A percentile compares a stretch with the other conserved stretches of the same genome.
phyloP scores from a whole-genome alignment of 2,888 invertebrate species.

The Diabrotica balteata region DNA sequence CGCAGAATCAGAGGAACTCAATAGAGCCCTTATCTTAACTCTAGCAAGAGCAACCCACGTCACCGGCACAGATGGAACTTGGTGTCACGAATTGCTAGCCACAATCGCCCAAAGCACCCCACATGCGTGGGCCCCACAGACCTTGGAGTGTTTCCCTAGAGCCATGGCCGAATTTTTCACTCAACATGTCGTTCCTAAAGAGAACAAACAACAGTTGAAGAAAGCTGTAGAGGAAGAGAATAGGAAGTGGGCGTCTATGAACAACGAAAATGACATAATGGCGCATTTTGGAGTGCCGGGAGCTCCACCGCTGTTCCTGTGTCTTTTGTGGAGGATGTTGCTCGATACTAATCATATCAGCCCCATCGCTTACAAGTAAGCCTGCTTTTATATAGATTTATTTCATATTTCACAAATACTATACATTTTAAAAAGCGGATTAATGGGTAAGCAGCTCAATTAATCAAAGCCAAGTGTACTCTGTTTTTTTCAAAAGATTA shows the following conservation, averaged over 20 bases:
- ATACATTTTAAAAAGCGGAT: too few species aligned
- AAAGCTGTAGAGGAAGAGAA: constrained; percentile 96
- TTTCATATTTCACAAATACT: too few species aligned
- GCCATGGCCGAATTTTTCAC: constrained; percentile 90
- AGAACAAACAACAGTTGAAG: constrained; percentile 90
- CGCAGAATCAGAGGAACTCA: constrained; percentile 93
- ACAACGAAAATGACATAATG: constrained; percentile 94
- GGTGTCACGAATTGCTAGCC: constrained; percentile 89
- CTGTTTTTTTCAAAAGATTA: too few species aligned
- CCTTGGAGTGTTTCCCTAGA: constrained; percentile 89
- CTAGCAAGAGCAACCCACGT: constrained; percentile 93
- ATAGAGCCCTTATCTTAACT: constrained; percentile 90
- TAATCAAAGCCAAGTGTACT: too few species aligned
- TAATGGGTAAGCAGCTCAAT: too few species aligned
- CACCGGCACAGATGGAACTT: constrained; percentile 83
- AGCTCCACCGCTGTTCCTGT: constrained; percentile 89
- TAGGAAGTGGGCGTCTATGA: constrained; percentile 96
- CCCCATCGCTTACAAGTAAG: constrained; percentile 93
- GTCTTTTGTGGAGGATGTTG: constrained; percentile 94
- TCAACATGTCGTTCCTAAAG: constrained; percentile 82
- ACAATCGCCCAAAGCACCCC: constrained; percentile 94
- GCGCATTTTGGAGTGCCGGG: constrained; percentile 95
- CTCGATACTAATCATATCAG: constrained; percentile 92
- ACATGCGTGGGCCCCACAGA: constrained; percentile 94
- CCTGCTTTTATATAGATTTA: not conserved